Base-by-base conservation (phyloP, 2,113 vertebrate genomes). In the Seriola rivoliana region DNA sequence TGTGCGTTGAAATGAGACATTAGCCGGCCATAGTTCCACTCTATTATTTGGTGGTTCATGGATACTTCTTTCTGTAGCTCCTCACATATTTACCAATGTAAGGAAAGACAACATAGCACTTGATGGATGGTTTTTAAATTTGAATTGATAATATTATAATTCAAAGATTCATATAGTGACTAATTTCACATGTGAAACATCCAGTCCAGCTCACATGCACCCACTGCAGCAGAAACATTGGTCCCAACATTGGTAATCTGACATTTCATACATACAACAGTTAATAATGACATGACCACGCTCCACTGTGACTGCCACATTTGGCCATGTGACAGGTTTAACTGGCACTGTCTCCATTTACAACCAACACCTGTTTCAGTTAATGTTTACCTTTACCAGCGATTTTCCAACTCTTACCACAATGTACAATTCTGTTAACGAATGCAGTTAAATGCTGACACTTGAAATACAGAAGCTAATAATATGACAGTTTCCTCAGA, bases 381-480 rank as follows among this genome's bases (percentile, higher is more conserved):
- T 57, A 23, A 23, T 57, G n/a, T 8, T 21, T n/a, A 57, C 21
- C 21, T 23, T n/a, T 55, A 23, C 52, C 21, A 9, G 21, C 52
- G 10, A 57, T 78, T 76, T 75, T 71, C 75, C 54, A 66, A 32
- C 52, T 50, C 60, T 42, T 46, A 62, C 14, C 21, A 70, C 21
- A 70, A 74, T 42, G 67, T 64, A 63, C 36, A 14, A 59, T 25
- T 75, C 54, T 54, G 71, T 73, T 54, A 80, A 80, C 58, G 65
- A 19, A 38, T 69, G 62, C n/a, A 21, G 38, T 66, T 44, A 71
- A 84, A 63, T 25, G 21, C 60, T 59, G 48, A 88, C 76, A 78
- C 19, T 67, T 76, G 14, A n/a, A 68, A 68, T 34, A 68, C 7
- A 11, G 14, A 63, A 10, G 48, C 13, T 60, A 83, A 67, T 48